phyloP scores from a whole-genome alignment of 2,888 invertebrate species.

The Protodeltote pygarga region DNA sequence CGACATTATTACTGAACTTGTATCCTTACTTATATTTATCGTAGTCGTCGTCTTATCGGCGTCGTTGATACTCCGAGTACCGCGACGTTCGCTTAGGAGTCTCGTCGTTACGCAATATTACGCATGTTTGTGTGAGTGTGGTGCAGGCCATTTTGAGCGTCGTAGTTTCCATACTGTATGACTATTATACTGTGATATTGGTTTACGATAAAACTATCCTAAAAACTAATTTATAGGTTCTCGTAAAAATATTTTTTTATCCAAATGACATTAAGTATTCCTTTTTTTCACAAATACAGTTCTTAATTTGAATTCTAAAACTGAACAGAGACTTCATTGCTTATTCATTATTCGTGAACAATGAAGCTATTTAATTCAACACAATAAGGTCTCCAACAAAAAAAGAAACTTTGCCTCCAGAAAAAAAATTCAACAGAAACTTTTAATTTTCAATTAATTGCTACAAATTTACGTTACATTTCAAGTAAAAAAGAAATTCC shows the following conservation, averaged over 20 bases:
- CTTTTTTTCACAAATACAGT: background rate
- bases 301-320: background rate
- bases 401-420: conserved; percentile 8
- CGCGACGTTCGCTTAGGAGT: too few species aligned
- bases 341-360: conserved; percentile 11
- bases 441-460: conserved; percentile 25
- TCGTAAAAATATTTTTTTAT: background rate
- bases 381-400: background rate
- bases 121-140: too few species aligned
- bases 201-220: too few species aligned
- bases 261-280: background rate
- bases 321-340: conserved; percentile 3
- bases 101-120: too few species aligned
- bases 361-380: conserved; percentile 12
- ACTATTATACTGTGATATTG: too few species aligned
- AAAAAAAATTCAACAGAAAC: conserved; percentile 7
- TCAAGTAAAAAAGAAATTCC: conserved; percentile 10
- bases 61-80: too few species aligned
- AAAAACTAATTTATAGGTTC: too few species aligned
- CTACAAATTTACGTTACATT: conserved; percentile 17
- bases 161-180: too few species aligned
- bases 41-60: too few species aligned
- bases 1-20: too few species aligned
- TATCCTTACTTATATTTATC: too few species aligned
- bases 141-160: too few species aligned